These are phyloP conservation scores for Tigriopus californicus DNA, from an alignment of 2,888 invertebrate species.

Conservation along the genomic window DNA sequence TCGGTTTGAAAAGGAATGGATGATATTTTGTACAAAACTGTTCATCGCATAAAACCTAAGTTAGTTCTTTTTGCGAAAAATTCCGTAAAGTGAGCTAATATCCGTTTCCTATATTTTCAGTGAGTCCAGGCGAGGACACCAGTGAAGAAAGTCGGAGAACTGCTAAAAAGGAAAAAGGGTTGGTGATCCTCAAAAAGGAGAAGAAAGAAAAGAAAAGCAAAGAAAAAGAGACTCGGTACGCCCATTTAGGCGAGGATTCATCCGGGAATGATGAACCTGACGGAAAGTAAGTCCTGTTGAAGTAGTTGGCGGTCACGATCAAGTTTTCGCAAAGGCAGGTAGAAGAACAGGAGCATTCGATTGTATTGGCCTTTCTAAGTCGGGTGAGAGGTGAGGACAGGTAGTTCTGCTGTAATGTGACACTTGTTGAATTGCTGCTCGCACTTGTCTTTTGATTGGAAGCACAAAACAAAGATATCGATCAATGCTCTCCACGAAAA, in stretches of 20 bases:
- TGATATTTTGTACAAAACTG: too few relatives aligned
- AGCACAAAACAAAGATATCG: background rate
- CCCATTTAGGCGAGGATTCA: constrained; percentile 16
- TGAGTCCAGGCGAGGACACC: background rate
- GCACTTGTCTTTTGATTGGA: background rate
- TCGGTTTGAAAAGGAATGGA: too few relatives aligned
- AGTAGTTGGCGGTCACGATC: background rate
- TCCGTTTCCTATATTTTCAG: too few relatives aligned
- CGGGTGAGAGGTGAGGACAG: background rate
- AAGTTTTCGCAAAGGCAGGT: background rate
- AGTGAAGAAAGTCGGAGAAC: background rate
- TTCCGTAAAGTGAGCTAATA: too few relatives aligned
- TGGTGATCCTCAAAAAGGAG: background rate
- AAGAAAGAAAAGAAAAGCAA: constrained; percentile 13
- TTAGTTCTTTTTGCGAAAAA: too few relatives aligned
- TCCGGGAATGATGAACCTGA: constrained; percentile 16
- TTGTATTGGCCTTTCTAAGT: background rate
- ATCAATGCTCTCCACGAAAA: too few relatives aligned
- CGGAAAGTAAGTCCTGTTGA: background rate
- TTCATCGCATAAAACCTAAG: too few relatives aligned
- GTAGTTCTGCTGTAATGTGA: background rate
- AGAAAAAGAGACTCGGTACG: constrained; percentile 16
- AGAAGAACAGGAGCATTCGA: background rate
- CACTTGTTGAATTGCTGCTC: background rate
- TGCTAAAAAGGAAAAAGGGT: background rate